phyloP scores from a whole-genome alignment of 2,888 invertebrate genomes.

The Chaitophorus viminalis region DNA sequence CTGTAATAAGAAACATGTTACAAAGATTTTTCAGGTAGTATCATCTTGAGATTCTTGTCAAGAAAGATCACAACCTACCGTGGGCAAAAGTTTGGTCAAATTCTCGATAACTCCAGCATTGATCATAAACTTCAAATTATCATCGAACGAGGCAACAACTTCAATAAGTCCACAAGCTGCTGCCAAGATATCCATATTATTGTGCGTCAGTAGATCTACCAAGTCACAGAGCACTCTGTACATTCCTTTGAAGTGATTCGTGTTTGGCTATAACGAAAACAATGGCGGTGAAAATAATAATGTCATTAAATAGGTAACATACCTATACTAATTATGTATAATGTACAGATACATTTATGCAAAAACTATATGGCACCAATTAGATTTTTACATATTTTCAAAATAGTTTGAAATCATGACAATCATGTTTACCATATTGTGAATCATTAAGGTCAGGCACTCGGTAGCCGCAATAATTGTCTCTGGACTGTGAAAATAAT shows the following conservation, averaged over 20 bases:
- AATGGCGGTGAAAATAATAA: not conserved
- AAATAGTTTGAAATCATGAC: not conserved
- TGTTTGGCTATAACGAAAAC: not conserved
- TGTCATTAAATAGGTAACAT: not conserved
- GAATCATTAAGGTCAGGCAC: constrained; percentile 8
- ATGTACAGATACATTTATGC: too few species aligned
- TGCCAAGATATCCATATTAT: constrained; percentile 22
- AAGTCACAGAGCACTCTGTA: constrained; percentile 2
- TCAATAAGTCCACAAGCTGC: constrained; percentile 26
- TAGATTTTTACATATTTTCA: not conserved
- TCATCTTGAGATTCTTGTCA: not conserved
- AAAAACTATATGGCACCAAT: too few species aligned
- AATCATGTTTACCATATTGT: not conserved
- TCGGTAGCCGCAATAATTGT: constrained; percentile 1
- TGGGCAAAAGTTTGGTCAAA: not conserved
- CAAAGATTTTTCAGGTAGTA: not conserved
- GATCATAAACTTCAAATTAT: constrained; percentile 9
- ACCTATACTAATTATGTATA: too few species aligned
- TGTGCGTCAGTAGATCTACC: constrained; percentile 20
- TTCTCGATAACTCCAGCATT: not conserved
- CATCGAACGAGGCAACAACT: not conserved
- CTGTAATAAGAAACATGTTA: constrained; percentile 1
- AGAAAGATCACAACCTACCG: not conserved
- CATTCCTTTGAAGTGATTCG: constrained; percentile 32
- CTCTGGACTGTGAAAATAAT: constrained; percentile 1